phyloP scores from a whole-genome alignment of 2,888 invertebrate species.

The Hecatera dysodea region DNA sequence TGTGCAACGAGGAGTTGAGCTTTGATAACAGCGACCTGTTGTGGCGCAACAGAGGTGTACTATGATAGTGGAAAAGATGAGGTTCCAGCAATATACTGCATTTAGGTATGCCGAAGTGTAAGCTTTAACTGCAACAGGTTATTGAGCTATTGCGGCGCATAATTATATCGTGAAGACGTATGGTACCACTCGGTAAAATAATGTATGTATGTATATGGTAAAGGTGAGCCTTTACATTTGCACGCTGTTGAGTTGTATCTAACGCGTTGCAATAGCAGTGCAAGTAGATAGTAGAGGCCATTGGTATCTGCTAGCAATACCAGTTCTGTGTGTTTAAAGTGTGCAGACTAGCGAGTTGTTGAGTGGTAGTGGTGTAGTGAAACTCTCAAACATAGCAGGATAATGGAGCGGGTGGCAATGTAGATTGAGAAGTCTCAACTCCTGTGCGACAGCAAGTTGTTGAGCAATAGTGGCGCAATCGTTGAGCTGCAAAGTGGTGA shows the following conservation, averaged over 20 bases:
- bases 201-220: background rate
- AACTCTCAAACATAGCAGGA: background rate
- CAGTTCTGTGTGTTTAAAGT: background rate
- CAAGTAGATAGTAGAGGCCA: background rate
- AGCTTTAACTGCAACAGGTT: background rate
- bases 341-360: background rate
- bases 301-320: background rate
- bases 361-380: background rate
- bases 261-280: no score
- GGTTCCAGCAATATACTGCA: background rate
- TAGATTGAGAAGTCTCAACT: background rate
- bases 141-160: background rate
- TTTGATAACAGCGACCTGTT: no score
- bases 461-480: background rate
- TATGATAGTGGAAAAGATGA: no score
- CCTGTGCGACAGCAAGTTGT: background rate
- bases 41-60: no score
- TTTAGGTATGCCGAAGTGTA: no score
- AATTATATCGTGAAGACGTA: background rate
- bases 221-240: constrained; percentile 3
- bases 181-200: background rate
- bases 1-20: constrained; percentile 19
- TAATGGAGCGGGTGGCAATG: background rate
- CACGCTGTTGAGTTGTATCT: background rate
- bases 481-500: background rate